Evolutionary conservation across 2,113 vertebrate species (phyloP), one percentile per base, ranked within the genome.

Genomic region (Hippocampus zosterae): DNA sequence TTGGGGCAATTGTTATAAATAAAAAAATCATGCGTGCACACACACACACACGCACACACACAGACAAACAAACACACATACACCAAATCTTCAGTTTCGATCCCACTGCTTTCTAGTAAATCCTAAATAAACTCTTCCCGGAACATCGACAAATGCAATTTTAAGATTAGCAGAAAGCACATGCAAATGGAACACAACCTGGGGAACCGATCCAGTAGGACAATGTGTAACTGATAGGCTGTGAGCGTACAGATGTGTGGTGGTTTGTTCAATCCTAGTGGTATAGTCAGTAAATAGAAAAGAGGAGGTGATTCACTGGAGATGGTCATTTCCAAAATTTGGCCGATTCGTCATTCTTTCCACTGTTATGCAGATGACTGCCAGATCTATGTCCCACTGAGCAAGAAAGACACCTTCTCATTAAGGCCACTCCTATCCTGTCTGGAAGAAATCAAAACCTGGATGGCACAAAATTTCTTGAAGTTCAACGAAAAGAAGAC

Each of bases 141-240:
- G 73, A 77, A 82, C 79, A 82, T 81, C 81, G 88, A 88, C 81
- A 88, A 88, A 89, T 87, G 81, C 82, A 87, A 87, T 88, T 87
- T 88, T 87, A 82, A 78, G 78, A 75, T 90, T 88, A 87, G 82
- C 68, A 81, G 74, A 71, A 81, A 72, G 84, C 74, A 80, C 70
- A 83, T 74, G 70, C 67, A 88, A 85, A 88, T 75, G 75, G 57
- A 74, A 73, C 57, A 37, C 57, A 60, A 60, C 57, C 16, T 19
- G 57, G 76, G 52, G 65, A 70, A 71, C 70, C 69, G 63, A 66
- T 73, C 60, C 44, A 46, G 9, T 69, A 40, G 64, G 60, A 72
- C 23, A 56, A 63, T 55, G 46, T 76, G 70, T 25, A 8, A 23
- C 11, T 41, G 48, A 23, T 21, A 1, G 60, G 29, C 44, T 23